Evolutionary conservation across 2,113 vertebrate species (phyloP), one percentile per base, ranked within the genome.

Genomic region (Podarcis raffonei): DNA sequence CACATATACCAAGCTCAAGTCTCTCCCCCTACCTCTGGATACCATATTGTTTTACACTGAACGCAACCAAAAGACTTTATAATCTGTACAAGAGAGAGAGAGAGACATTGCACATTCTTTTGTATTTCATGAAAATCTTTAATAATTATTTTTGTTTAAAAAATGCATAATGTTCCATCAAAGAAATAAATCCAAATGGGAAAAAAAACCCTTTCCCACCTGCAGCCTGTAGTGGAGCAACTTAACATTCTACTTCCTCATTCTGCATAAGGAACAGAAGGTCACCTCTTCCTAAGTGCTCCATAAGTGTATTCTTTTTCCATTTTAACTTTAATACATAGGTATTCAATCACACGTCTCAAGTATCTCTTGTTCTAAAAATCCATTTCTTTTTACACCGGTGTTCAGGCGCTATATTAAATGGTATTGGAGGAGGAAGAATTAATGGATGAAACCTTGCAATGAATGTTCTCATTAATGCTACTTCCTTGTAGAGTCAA

Each of bases 391-490:
- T 81, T 71, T 82, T 71, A 35, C 78, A 81, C 66, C 68, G 16
- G 20, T 84, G 15, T 32, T 62, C 69, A 78, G 35, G 22, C 74
- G 15, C 90, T 83, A 86, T 57, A 59, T 88, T 81, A 87, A 81
- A 90, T 4, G 84, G 80, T 30, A 65, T 20, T 23, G 2, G 77
- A 68, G 84, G 87, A 93, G 9, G 35, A 90, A 81, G 88, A n/a
- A 91, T 89, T 91, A 90, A 69, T 82, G 88, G 71, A 84, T 89
- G 76, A 91, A 85, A 91, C 76, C 59, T 87, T 92, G 68, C 92
- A 80, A 89, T 32, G 74, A 93, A 88, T 69, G 91, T 80, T 89
- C 89, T 95, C 91, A 91, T 53, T 94, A 59, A 93, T 89, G 76
- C 72, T 89, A 39, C 37, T 79, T 86, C 39, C 84, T 92, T 65